Conservation (phyloP, 92 coral and sea anemone species). For the Desmophyllum pertusum region DNA sequence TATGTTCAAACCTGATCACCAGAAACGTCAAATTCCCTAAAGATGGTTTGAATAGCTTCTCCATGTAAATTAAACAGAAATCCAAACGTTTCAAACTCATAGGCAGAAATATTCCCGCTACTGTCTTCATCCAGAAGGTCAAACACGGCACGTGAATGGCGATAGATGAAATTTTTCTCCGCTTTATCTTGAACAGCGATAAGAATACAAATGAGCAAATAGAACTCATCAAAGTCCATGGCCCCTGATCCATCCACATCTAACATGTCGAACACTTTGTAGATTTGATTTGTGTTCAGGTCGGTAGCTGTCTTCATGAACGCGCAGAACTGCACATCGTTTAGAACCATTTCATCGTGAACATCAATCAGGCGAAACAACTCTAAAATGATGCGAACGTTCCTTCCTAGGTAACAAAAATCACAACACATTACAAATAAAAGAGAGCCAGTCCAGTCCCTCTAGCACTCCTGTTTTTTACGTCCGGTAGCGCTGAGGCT, state of each 20-base stretch:
- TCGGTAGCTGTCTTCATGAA: conserved; percentile 89
- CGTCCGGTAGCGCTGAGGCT: too few species aligned
- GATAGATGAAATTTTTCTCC: conserved; percentile 93
- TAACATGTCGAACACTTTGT: conserved; percentile 97
- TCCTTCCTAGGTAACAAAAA: conserved; percentile 69
- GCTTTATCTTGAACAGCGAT: conserved; percentile 92
- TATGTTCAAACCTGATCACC: conserved; percentile 88
- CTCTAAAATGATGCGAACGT: conserved; percentile 83
- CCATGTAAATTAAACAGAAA: conserved; percentile 95
- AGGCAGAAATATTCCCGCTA: conserved; percentile 94
- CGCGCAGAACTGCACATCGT: conserved; percentile 96
- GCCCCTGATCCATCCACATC: conserved; percentile 98
- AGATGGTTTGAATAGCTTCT: conserved; percentile 89
- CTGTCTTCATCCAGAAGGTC: conserved; percentile 94
- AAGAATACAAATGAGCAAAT: conserved; percentile 86
- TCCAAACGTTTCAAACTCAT: conserved; percentile 95
- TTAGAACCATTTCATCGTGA: conserved; percentile 88
- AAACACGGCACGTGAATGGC: conserved; percentile 96
- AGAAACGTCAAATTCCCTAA: conserved; percentile 95
- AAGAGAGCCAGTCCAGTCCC: neutral
- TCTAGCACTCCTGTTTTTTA: too few species aligned
- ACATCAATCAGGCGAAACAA: conserved; percentile 86
- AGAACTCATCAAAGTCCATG: conserved; percentile 96
- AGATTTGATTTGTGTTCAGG: conserved; percentile 78
- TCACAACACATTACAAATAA: neutral